A percentile compares a stretch with the other conserved stretches of the same genome.
Conservation (phyloP, 2,888 invertebrate genomes). For the Spilosoma lubricipeda region DNA sequence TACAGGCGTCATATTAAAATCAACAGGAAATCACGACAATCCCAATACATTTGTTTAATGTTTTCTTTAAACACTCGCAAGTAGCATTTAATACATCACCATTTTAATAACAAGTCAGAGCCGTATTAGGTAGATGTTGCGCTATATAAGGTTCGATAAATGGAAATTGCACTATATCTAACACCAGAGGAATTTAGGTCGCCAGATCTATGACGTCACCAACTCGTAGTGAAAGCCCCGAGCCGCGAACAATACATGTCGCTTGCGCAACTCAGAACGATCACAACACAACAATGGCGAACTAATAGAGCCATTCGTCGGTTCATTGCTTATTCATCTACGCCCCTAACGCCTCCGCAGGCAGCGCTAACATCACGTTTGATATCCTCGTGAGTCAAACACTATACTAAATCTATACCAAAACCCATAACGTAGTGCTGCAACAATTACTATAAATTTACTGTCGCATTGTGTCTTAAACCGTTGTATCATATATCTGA, state of each 20-base stretch:
- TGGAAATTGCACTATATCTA: slow-evolving; percentile 77
- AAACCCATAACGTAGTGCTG: slow-evolving; percentile 32
- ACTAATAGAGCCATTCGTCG: slow-evolving; percentile 85
- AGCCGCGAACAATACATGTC: slow-evolving; percentile 80
- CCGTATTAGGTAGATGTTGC: slow-evolving; percentile 59
- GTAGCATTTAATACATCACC: slow-evolving; percentile 50
- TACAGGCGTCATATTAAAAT: slow-evolving; percentile 20
- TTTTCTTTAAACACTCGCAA: slow-evolving; percentile 47
- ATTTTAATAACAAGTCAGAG: slow-evolving; percentile 55
- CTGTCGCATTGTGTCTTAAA: background rate
- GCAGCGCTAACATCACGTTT: slow-evolving; percentile 72
- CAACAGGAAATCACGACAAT: slow-evolving; percentile 25
- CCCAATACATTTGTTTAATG: slow-evolving; percentile 29
- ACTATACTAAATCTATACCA: slow-evolving; percentile 45
- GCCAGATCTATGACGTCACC: slow-evolving; percentile 74
- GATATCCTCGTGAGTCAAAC: slow-evolving; percentile 72
- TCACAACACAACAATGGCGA: slow-evolving; percentile 80
- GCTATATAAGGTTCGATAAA: slow-evolving; percentile 70
- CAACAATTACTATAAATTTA: slow-evolving; percentile 13
- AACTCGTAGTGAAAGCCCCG: slow-evolving; percentile 76
- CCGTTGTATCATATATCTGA: background rate
- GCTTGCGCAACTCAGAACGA: slow-evolving; percentile 81
- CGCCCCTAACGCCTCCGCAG: slow-evolving; percentile 82
- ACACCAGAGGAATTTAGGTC: slow-evolving; percentile 77
- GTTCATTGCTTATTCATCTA: slow-evolving; percentile 86